These are phyloP conservation scores for Sialis lutaria DNA, from an alignment of 2,888 invertebrate species.

Conservation along the genomic window DNA sequence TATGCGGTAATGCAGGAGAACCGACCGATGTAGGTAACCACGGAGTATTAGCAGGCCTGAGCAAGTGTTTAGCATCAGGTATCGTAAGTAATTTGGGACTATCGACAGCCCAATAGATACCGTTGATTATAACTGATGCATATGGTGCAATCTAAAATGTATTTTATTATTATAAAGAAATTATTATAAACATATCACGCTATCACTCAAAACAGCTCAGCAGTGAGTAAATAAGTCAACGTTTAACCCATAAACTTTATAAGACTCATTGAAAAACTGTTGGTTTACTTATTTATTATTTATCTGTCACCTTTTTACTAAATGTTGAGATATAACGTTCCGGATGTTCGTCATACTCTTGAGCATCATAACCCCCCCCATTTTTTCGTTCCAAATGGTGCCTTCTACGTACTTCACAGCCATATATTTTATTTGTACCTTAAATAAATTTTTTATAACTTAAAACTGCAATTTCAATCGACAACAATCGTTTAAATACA, in stretches of 20 bases:
- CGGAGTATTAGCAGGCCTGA: constrained; percentile 76
- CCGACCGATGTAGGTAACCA: constrained; percentile 85
- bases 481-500: constrained; percentile 18
- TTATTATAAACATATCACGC: too few relatives aligned
- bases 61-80: constrained; percentile 90
- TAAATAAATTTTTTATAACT: constrained; percentile 3
- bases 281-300: not conserved
- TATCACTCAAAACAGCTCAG: too few relatives aligned
- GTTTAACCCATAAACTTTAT: too few relatives aligned
- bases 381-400: constrained; percentile 88
- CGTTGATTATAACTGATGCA: constrained; percentile 91
- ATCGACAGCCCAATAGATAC: constrained; percentile 97
- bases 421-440: constrained; percentile 91
- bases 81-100: constrained; percentile 92
- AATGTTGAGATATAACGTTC: constrained; percentile 91
- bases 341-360: constrained; percentile 81
- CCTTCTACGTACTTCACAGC: constrained; percentile 83
- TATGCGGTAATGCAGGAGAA: constrained; percentile 72
- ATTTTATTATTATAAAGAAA: not conserved
- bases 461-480: constrained; percentile 4
- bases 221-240: too few relatives aligned
- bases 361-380: constrained; percentile 77
- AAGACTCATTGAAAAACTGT: not conserved
- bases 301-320: constrained; percentile 54
- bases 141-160: constrained; percentile 73